Base-by-base conservation (phyloP, 2,888 invertebrate species). In the Miltochrista miniata region DNA sequence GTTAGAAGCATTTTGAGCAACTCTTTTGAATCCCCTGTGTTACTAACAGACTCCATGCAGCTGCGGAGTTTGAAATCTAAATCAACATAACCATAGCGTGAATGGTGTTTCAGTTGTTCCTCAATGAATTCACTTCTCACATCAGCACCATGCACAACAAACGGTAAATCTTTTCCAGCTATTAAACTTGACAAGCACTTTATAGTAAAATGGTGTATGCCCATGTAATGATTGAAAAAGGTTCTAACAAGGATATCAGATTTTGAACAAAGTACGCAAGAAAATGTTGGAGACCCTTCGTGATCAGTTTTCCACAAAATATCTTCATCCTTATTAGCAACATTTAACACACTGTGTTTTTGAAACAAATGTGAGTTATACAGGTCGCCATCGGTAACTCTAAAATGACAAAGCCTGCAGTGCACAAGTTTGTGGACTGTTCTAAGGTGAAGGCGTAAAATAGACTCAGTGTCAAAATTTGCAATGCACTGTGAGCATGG, bases 221-320 rank as follows among this genome's bases (percentile, higher is more conserved):
- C 85, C 83, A 92, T 88, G 48, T 80, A 92, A 56, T 92, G 92
- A 52, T 83, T 84, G 38, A 87, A 87, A 59, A 89, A 90, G 35
- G 77, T 79, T 9, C 74, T 67, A 1, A 73, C 61, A 12, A 69
- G 47, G 45, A 81, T 81, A 51, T 81, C 79, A 2, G 81, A 55
- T 64, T 88, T 90, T 0, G 79, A 76, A 56, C 92, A 92, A 1
- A 92, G 74, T 31, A 83, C 56, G 52, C 92, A 92, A 0, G 74
- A 41, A 51, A 88, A 92, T 50, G 77, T 86, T 4, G 72, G 68
- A 7, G 67, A 62, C 0, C 74, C 77, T 33, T 83, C 83, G 54
- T 70, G 76, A 37, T 87, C 86, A 30, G 86, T 54, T 51, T 84
- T 79, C 92, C 92, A 92, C 3, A 87, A 51, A 1, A 53, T 42